Base-by-base conservation (phyloP, 2,113 vertebrate species). In the Perca flavescens region DNA sequence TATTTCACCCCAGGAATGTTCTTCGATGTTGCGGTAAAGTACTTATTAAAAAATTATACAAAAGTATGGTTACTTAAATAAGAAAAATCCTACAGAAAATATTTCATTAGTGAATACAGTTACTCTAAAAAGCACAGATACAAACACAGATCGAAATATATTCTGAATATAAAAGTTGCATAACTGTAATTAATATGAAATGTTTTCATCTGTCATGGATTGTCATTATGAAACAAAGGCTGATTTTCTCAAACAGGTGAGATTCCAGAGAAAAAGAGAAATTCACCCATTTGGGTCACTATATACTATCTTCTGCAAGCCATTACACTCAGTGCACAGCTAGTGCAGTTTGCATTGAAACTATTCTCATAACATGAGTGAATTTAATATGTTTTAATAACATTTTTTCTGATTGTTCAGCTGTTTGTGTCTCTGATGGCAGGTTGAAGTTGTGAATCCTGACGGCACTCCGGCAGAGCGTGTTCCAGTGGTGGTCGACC, bases 1-100 rank as follows among this genome's bases (percentile, higher is more conserved):
- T 97, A 90, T 94, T 99, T 96, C 94, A 98, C 97, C 88, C 97
- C 97, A 0, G 96, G 95, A 71, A 96, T 97, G 96, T 95, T 97
- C 68, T 98, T 97, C 0, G 93, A 96, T 61, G 85, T 97, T 50
- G 90, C 1, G 96, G 98, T 98, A 95, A 95, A 46, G 25, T n/a
- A 63, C 9, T 5, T 31, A 46, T 6, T 25, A n/a, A n/a, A n/a
- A n/a, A n/a, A n/a, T n/a, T n/a, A n/a, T 16, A 28, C 1, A 53
- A 3, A 8, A 47, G 1, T 70, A 21, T 74, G 31, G 31, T 34
- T 43, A 9, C 3, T 28, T 64, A n/a, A 22, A 31, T 21, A 50
- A 61, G 31, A 34, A 34, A 56, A 6, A 34, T 6, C 16, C 36
- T 21, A 34, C n/a, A 54, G 49, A 64, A 56, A 56, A 56, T 11